Evolutionary conservation across 1,140 invertebrate species (phyloP), one percentile per base, ranked within the genome.

Genomic region (Drosophila bifasciata): DNA sequence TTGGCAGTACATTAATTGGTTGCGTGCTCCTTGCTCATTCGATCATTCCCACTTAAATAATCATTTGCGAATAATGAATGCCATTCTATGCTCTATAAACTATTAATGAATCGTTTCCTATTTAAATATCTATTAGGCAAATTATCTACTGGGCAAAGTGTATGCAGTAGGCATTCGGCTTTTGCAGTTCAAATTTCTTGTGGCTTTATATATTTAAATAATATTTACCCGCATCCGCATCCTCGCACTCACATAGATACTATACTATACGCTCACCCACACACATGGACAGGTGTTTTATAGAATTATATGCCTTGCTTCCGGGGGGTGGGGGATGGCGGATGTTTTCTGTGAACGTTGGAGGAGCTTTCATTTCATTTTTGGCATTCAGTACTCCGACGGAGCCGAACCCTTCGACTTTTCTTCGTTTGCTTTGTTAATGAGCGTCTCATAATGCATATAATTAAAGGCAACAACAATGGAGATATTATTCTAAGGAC

Each of bases 391-490:
- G 25, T 25, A 21, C 49, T 21, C 19, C 16, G 28, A n/a, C 32
- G 16, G 23, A 21, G 36, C 60, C 21, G 16, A 25, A 21, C 45
- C 60, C 61, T 84, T 79, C 59, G 75, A 70, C 70, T 67, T 75
- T 74, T 84, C 79, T 84, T 79, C 79, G 68, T 76, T 84, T 84
- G 79, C 76, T 84, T 84, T 84, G 80, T 84, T 84, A 84, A 84
- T 85, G 80, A 84, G 76, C 67, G 72, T 56, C 80, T 73, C 80
- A 84, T 79, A 84, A 85, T 72, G 76, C 80, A 79, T 73, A 79
- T 74, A 79, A 85, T 84, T 84, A 79, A 73, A 79, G 59, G 44
- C 76, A 49, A 59, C 58, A 85, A 79, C 79, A 84, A 79, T 66
- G 40, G 68, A 53, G 55, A 50, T 41, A 61, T 32, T 48, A 48